phyloP scores from a whole-genome alignment of 2,113 vertebrate genomes.

The zebrafish (Danio rerio) region DNA sequence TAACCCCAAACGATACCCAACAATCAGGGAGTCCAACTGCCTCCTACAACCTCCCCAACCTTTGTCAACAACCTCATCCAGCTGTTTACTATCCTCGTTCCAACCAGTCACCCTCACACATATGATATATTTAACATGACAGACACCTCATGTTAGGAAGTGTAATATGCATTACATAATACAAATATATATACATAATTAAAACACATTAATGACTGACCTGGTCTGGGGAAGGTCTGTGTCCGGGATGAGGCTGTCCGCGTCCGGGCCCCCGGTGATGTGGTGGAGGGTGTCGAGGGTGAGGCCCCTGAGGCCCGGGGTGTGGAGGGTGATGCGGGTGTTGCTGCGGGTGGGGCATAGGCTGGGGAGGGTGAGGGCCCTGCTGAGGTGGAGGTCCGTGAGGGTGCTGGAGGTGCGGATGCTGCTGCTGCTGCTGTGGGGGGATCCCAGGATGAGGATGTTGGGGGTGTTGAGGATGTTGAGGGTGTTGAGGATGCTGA shows the following conservation, averaged over 20 bases:
- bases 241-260: slow-evolving; percentile 88
- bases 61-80: no score
- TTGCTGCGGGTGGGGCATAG: slow-evolving; percentile 50
- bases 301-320: slow-evolving; percentile 79
- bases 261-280: slow-evolving; percentile 70
- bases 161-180: no score
- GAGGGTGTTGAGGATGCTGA: slow-evolving; percentile 77
- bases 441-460: slow-evolving; percentile 73
- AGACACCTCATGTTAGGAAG: no score
- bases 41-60: no score
- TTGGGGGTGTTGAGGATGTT: slow-evolving; percentile 57
- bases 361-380: slow-evolving; percentile 50
- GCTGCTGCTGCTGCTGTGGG: slow-evolving; percentile 34
- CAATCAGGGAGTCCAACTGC: no score
- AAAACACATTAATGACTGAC: slow-evolving; percentile 43
- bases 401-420: slow-evolving; percentile 50
- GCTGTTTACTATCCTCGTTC: no score
- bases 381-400: slow-evolving; percentile 33
- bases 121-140: no score
- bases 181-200: neutral
- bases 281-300: slow-evolving; percentile 56
- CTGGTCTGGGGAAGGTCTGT: slow-evolving; percentile 95
- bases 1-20: no score
- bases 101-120: no score
- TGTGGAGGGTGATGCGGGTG: slow-evolving; percentile 83